Evolutionary conservation across 2,797 vertebrate genomes (phyloP).

Genomic region (Pangasius larnaudii): DNA sequence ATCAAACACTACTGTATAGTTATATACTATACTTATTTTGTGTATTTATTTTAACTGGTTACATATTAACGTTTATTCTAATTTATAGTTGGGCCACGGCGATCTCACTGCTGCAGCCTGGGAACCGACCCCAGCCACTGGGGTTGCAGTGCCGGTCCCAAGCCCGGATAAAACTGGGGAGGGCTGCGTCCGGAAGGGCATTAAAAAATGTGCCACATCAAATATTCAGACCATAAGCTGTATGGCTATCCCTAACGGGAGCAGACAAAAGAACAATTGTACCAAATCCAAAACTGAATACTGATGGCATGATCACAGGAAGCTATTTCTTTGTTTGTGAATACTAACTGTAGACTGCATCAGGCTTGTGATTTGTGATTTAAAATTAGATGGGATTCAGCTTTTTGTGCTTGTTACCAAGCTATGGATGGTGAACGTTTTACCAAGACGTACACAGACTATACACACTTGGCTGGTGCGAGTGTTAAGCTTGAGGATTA

Average conservation of each 20-base stretch:
- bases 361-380: too few species aligned
- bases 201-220: too few species aligned
- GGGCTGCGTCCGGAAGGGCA: too few species aligned
- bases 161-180: too few species aligned
- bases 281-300: neutral
- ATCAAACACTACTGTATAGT: neutral
- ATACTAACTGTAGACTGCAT: too few species aligned
- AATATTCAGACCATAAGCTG: too few species aligned
- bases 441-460: neutral
- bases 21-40: too few species aligned
- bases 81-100: neutral
- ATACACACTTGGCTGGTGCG: neutral
- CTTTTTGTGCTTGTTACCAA: neutral
- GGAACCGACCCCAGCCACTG: too few species aligned
- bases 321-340: neutral
- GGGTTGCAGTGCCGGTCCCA: too few species aligned
- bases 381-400: neutral
- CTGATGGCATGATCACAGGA: neutral
- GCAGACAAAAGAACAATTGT: neutral
- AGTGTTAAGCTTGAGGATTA: conserved; percentile 43
- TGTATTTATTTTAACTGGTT: neutral
- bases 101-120: too few species aligned
- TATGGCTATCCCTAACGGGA: too few species aligned
- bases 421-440: neutral
- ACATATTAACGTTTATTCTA: neutral